Evolutionary conservation across 2,797 vertebrate genomes (phyloP), one percentile per base, ranked within the genome.

Genomic region (Decapterus maruadsi): DNA sequence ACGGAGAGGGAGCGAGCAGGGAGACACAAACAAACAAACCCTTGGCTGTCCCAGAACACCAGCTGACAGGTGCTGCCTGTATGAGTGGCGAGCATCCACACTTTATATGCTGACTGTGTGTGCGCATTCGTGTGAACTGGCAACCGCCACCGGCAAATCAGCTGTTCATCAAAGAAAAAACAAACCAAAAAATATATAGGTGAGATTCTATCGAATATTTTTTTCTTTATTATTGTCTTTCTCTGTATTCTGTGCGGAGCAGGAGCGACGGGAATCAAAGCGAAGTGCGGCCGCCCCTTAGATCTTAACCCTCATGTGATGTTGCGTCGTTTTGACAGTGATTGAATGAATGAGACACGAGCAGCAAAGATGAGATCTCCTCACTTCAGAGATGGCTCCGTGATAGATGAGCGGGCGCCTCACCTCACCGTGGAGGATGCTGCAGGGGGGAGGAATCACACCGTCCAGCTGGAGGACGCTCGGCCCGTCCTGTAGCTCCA

Each of bases 11-110:
- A 51, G 65, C 58, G 26, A 72, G 26, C 36, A 63, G 71, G 45
- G 63, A 81, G 66, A 80, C 29, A 86, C 31, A 87, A 72, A 87
- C 75, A 89, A 88, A 87, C 86, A 90, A 89, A 86, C 80, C 87
- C 80, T 91, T 92, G 90, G 90, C 90, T 92, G 86, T 90, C 89
- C 89, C 85, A 87, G 62, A 88, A 88, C 86, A 87, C 91, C 92
- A 93, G 92, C 92, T 93, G 92, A 93, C 92, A 93, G 92, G 91
- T 93, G 92, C 91, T 90, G 82, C 84, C 77, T 90, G 84, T 90
- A 59, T 87, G 87, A 92, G 88, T 84, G 87, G 89, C 86, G 26
- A 83, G 76, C 78, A 74, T 90, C 89, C 90, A 85, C 78, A 60
- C 72, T 86, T 86, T 78, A 75, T 75, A 84, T 82, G 84, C 84